Evolutionary conservation across 2,888 invertebrate species (phyloP), one percentile per base, ranked within the genome.

Genomic region (Mesochorus sp.): DNA sequence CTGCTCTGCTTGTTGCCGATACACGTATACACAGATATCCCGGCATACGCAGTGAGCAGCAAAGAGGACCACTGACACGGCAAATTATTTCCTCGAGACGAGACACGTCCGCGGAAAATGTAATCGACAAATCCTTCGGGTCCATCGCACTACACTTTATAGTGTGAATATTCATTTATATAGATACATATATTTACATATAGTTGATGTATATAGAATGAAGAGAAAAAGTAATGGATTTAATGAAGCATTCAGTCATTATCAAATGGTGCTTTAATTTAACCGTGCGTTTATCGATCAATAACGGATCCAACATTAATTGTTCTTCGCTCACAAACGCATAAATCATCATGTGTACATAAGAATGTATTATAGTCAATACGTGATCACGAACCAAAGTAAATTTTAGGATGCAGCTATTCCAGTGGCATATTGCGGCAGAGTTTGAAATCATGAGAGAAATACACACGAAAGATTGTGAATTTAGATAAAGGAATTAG

Each of bases 391-490:
- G 57, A 24, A 37, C 57, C 21, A 14, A 64, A 74, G 61, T 71
- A 70, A 74, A 74, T 71, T 59, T 74, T 66, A 3, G 21, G n/a
- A 19, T 26, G 10, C 37, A 6, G 26, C 31, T 37, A 70, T n/a
- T n/a, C 57, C 57, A 55, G 61, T 57, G 68, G 47, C 62, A 74
- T 71, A 83, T 72, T 80, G 78, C 77, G 81, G 59, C 81, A 80
- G 85, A 80, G 81, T 84, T 73, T 71, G 83, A 74, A 80, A 68
- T 80, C 53, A 53, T 21, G 68, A 39, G 37, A 28, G 49, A 57
- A 49, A 76, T 64, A 74, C 34, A 44, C 34, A 70, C 49, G 55
- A 55, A 47, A 79, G 79, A 79, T 79, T 79, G 78, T 51, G 21
- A 62, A 80, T 76, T 81, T 67, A 68, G 59, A 72, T 75, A 79